phyloP scores from a whole-genome alignment of 2,113 vertebrate species.

The Panurus biarmicus region DNA sequence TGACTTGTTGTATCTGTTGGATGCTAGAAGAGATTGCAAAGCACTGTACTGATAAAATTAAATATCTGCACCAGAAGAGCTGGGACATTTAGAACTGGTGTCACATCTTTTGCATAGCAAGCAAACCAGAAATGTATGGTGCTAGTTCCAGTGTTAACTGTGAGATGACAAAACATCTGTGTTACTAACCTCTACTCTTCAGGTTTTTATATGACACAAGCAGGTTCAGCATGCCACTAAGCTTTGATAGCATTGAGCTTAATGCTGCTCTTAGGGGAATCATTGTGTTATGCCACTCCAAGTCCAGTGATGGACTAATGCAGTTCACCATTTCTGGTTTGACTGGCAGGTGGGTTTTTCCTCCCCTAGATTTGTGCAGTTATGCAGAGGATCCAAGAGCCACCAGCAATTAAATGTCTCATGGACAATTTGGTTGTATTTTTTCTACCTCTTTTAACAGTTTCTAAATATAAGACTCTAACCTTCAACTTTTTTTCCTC shows the following conservation, averaged over 20 bases:
- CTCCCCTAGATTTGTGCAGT: background rate
- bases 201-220: background rate
- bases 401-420: background rate
- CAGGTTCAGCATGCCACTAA: background rate
- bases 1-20: background rate
- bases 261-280: background rate
- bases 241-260: background rate
- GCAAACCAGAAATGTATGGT: background rate
- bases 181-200: background rate
- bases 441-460: background rate
- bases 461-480: background rate
- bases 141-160: background rate
- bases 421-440: background rate
- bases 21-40: background rate
- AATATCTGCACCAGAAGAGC: background rate
- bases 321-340: background rate
- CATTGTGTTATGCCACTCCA: accelerated
- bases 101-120: background rate
- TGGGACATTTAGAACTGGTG: background rate
- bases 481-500: slow-evolving; percentile 27
- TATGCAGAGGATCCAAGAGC: background rate
- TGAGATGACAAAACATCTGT: background rate
- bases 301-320: background rate
- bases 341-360: background rate
- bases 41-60: background rate